Evolutionary conservation across 2,113 vertebrate species (phyloP), one percentile per base, ranked within the genome.

Genomic region (Tragelaphus scriptus): DNA sequence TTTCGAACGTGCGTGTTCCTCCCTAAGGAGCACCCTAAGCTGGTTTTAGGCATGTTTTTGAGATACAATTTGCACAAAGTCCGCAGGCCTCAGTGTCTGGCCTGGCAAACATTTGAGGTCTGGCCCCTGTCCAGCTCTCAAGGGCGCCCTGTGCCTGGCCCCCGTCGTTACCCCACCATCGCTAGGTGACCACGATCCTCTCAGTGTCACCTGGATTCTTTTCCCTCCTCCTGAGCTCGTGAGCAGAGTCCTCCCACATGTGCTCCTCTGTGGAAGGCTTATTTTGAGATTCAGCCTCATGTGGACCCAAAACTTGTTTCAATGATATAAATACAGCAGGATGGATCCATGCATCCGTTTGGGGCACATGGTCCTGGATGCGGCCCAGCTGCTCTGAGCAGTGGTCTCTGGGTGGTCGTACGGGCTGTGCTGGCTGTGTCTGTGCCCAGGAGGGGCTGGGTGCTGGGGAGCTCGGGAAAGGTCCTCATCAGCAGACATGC

Each of bases 321-420:
- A 2, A 2, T 30, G 30, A 19, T 53, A 0, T 0, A 16, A 7
- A 25, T 23, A 55, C 6, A 25, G 36, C 15, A 23, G 2, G 25
- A 3, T 1, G 28, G 0, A 10, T 11, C 59, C 9, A 0, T 19
- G 3, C 49, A 32, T 53, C 61, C 7, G 0, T 30, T 5, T 2
- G 2, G 28, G 56, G 21, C 75, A 16, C 36, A 0, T 1, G 13
- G 2, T 12, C 7, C 16, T 32, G 13, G 80, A 1, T n/a, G 17
- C 15, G 1, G 21, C 16, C 4, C 0, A 1, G 17, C 58, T 26
- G 11, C 82, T n/a, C 13, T 32, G 36, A 58, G 7, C 12, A 1
- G 7, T 14, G 0, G 2, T 63, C 32, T 23, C 0, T 5, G 1
- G 9, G 36, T 10, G 80, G 86, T 65, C 2, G 0, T 8, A 12